Evolutionary conservation across 37 sponge, comb jelly and placozoan genomes (phyloP).

Genomic region (Halisarca cf. caerulea): DNA sequence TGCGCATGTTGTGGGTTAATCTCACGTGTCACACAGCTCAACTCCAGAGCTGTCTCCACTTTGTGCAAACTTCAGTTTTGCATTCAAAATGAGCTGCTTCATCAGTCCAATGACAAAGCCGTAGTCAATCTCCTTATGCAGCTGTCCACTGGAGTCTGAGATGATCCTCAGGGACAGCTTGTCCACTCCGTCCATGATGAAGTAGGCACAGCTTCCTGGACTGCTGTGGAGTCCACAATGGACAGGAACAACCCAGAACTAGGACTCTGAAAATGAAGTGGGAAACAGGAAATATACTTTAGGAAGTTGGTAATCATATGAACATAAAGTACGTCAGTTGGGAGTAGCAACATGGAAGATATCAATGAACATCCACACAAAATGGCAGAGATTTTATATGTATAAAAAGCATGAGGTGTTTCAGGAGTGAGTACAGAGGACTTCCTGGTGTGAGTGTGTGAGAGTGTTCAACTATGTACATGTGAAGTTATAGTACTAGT

Average conservation of each 20-base stretch:
- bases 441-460: too few relatives aligned
- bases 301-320: too few relatives aligned
- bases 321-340: too few relatives aligned
- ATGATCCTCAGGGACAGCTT: constrained; percentile 70
- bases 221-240: constrained; percentile 63
- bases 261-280: constrained; percentile 49
- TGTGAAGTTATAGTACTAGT: too few relatives aligned
- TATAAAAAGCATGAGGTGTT: too few relatives aligned
- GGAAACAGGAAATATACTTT: too few relatives aligned
- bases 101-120: constrained; percentile 80
- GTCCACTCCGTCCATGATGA: constrained; percentile 76
- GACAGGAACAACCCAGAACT: constrained; percentile 68
- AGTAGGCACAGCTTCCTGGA: constrained; percentile 41
- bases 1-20: too few relatives aligned
- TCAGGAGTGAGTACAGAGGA: too few relatives aligned
- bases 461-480: too few relatives aligned
- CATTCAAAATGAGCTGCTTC: constrained; percentile 64
- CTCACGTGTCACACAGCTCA: constrained; percentile 88
- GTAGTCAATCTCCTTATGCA: constrained; percentile 87
- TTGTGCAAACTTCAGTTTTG: constrained; percentile 75
- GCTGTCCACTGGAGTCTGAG: constrained; percentile 48
- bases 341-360: too few relatives aligned
- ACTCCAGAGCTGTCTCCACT: constrained; percentile 67
- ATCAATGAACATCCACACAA: too few relatives aligned
- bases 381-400: too few relatives aligned